Evolutionary conservation across 2,113 vertebrate species (phyloP), one percentile per base, ranked within the genome.

Genomic region (Poeciliopsis turrubarensis): DNA sequence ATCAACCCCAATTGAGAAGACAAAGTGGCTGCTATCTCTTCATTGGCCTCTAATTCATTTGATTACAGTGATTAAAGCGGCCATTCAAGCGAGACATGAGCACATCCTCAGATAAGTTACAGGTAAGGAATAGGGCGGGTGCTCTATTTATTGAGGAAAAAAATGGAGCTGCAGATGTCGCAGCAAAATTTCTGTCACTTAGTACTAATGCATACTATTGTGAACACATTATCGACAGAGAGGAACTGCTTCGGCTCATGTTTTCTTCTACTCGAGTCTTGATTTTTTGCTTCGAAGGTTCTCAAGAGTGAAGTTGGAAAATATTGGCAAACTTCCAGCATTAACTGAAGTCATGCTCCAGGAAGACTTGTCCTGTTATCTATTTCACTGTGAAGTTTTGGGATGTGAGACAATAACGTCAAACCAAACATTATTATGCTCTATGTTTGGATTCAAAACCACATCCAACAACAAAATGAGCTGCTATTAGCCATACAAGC

Each of bases 21-120:
- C 73, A 85, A 83, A 79, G 73, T 63, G 11, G 32, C 4, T 62
- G 32, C 73, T 79, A 64, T 39, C 63, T 15, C 30, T 47, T 65
- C 62, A 34, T 5, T 32, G n/a, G 5, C 14, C 39, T 3, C 60
- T 72, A 26, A 77, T 76, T 71, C 15, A 73, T 69, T 34, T 73
- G n/a, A 41, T 67, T 67, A 79, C 6, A 30, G 11, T 54, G 2
- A 77, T 79, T 69, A 70, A 10, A 80, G 65, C 25, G 60, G 39
- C 4, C 54, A 62, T 61, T 77, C 30, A 82, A 31, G 29, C 4
- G 0, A 2, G 60, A 62, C 61, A 13, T 13, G 0, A 65, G 30
- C 31, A 39, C 60, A 71, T 67, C 34, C n/a, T 14, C 0, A 34
- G 51, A 70, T 70, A 25, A 70, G 12, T 70, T 26, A 60, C 68